Evolutionary conservation across 2,797 vertebrate species (phyloP).

Genomic region (Diplodus puntazzo): DNA sequence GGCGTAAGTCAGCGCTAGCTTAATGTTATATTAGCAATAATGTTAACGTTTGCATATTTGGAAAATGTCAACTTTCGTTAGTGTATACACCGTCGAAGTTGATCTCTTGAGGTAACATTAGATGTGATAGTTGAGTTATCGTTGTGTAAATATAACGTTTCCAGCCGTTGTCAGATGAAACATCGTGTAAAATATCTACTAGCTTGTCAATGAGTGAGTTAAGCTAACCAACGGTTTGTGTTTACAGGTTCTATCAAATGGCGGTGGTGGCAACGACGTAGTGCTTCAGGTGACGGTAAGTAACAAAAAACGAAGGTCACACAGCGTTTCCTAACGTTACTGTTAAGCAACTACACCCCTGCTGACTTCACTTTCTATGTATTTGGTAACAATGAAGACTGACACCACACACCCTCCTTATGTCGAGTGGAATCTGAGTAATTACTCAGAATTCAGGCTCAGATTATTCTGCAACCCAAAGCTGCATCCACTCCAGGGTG

Average conservation of each 20-base stretch:
- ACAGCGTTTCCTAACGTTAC: neutral
- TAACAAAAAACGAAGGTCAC: neutral
- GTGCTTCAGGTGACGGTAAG: conserved; percentile 86
- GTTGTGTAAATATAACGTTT: neutral
- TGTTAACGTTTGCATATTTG: neutral
- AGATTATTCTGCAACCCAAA: neutral
- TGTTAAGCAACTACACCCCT: neutral
- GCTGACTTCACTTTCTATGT: neutral
- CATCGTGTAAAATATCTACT: neutral
- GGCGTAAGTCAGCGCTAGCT: neutral
- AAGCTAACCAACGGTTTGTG: neutral
- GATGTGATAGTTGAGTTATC: neutral
- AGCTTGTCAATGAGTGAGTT: neutral
- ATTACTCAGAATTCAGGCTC: too few species aligned
- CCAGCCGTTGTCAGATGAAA: neutral
- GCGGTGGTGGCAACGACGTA: conserved; percentile 65
- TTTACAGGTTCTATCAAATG: conserved; percentile 81
- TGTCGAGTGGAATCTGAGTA: too few species aligned
- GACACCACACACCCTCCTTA: neutral
- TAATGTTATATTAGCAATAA: neutral
- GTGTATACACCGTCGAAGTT: neutral
- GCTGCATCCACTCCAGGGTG: neutral
- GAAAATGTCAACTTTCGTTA: neutral
- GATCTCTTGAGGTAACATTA: neutral
- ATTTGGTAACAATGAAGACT: neutral